Percentiles rank a stretch among this genome's conserved stretches.
Conservation (phyloP, 2,113 vertebrate species). For the Macheiramphus alcinus region DNA sequence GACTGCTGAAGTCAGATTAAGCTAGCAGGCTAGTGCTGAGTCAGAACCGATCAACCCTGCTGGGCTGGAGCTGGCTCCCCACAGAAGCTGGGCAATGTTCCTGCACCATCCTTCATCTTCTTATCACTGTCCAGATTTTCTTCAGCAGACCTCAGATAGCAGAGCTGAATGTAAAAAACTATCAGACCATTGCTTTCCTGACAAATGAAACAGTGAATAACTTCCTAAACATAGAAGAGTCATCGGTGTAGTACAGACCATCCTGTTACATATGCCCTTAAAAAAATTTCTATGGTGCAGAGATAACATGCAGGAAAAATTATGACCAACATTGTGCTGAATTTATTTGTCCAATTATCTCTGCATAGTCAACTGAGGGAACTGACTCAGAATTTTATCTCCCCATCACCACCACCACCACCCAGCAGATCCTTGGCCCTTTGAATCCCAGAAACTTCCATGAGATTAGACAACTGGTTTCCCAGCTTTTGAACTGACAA, state of each 20-base stretch:
- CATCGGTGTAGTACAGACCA: background rate
- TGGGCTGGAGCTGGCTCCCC: background rate
- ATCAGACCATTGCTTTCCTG: background rate
- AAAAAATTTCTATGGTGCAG: background rate
- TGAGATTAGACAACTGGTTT: background rate
- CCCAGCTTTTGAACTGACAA: background rate
- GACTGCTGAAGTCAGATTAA: background rate
- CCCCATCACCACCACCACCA: no score
- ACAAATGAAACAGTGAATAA: background rate
- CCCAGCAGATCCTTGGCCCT: background rate
- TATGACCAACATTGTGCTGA: background rate
- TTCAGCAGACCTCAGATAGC: background rate
- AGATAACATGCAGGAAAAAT: background rate
- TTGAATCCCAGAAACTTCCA: background rate
- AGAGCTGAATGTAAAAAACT: background rate
- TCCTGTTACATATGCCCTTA: background rate
- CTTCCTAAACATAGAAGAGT: background rate
- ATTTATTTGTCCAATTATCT: background rate
- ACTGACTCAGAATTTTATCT: background rate
- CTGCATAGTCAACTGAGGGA: background rate
- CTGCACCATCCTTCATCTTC: background rate
- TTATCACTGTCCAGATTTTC: background rate
- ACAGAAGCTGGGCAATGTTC: background rate
- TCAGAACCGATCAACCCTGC: background rate
- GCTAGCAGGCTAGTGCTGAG: background rate